Evolutionary conservation across 2,113 vertebrate genomes (phyloP).

Genomic region (Xiphorhynchus elegans): DNA sequence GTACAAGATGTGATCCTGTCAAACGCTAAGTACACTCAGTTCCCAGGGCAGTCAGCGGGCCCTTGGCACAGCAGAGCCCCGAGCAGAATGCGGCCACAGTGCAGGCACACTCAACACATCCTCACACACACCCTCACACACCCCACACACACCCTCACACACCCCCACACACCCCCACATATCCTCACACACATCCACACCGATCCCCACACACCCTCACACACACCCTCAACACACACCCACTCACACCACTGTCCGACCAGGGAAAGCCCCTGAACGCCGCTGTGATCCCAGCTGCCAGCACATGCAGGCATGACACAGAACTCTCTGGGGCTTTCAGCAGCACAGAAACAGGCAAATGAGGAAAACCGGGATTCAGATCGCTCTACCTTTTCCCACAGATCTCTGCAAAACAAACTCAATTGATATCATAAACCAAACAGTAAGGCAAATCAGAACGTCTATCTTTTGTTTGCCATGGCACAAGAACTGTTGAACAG

Average conservation of each 20-base stretch:
- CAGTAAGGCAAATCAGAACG: constrained; percentile 75
- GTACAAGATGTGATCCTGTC: neutral
- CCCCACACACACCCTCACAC: neutral
- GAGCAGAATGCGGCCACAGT: neutral
- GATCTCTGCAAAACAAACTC: constrained; percentile 70
- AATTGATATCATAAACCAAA: constrained; percentile 75
- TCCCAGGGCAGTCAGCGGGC: neutral
- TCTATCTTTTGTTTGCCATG: constrained; percentile 83
- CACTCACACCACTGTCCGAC: neutral
- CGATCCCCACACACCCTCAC: neutral
- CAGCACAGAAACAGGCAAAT: neutral
- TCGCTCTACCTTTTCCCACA: constrained; percentile 68
- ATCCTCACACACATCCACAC: neutral
- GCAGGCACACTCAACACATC: neutral
- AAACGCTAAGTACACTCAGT: neutral
- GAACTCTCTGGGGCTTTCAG: neutral
- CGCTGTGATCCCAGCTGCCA: neutral
- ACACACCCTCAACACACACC: no score
- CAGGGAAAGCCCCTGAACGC: neutral
- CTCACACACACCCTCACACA: no score
- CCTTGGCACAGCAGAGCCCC: neutral
- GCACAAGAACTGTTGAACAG: constrained; percentile 83
- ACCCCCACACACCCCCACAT: no score
- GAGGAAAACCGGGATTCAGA: neutral
- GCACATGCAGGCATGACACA: neutral